A percentile compares a stretch with the other conserved stretches of the same genome.
Conservation (phyloP, 1,140 invertebrate species). For the Diachasma alloeum region DNA sequence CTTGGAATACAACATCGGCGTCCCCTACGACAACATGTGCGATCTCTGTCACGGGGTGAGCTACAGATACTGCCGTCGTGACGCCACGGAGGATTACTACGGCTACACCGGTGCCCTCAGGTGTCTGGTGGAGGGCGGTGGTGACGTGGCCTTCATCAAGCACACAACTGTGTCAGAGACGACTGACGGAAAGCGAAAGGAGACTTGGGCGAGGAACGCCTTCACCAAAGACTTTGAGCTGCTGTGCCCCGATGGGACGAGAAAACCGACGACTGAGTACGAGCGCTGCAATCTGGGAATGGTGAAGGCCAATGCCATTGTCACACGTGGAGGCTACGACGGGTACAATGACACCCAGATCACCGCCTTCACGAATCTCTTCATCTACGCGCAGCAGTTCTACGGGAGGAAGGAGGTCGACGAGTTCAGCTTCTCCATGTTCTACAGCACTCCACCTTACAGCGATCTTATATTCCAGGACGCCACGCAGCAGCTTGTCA, state of each 20-base stretch:
- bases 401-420: constrained; percentile 86
- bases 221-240: constrained; percentile 92
- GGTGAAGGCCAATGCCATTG: constrained; percentile 90
- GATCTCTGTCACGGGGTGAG: constrained; percentile 92
- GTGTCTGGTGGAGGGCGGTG: constrained; percentile 93
- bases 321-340: constrained; percentile 78
- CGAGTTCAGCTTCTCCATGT: constrained; percentile 92
- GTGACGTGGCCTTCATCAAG: constrained; percentile 94
- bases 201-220: constrained; percentile 93
- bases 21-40: constrained; percentile 91
- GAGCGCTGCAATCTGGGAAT: constrained; percentile 87
- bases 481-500: constrained; percentile 82
- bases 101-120: constrained; percentile 90
- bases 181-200: constrained; percentile 86
- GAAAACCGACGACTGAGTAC: constrained; percentile 82
- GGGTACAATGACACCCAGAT: constrained; percentile 80
- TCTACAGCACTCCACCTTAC: constrained; percentile 80
- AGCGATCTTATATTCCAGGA: constrained; percentile 93
- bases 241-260: constrained; percentile 90
- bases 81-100: constrained; percentile 89
- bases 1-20: constrained; percentile 79
- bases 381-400: constrained; percentile 89
- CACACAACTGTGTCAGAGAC: constrained; percentile 92
- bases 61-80: constrained; percentile 80
- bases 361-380: constrained; percentile 85